phyloP scores from a whole-genome alignment of 2,113 vertebrate genomes.

The Athene noctua region DNA sequence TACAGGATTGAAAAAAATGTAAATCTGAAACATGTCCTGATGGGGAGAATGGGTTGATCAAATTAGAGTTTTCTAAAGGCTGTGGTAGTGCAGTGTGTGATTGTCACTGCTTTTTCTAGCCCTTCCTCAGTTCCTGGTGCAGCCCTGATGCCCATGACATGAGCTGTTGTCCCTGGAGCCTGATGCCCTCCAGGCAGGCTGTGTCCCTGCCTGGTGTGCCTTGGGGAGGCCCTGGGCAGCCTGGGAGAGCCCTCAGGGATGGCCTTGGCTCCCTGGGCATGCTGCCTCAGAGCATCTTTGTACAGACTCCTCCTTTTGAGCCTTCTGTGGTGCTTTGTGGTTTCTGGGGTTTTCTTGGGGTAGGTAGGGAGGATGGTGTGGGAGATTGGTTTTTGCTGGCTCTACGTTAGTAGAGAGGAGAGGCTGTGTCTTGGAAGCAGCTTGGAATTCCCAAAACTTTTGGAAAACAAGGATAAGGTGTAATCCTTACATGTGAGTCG shows the following conservation, averaged over 20 bases:
- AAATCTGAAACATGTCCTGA: fast-evolving
- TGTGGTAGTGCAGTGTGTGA: not conserved
- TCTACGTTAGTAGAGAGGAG: not conserved
- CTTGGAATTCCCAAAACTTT: not conserved
- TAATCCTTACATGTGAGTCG: not conserved
- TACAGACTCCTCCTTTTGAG: not conserved
- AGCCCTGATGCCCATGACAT: not conserved
- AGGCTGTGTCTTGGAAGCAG: not conserved
- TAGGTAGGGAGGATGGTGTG: fast-evolving
- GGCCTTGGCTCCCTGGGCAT: not conserved
- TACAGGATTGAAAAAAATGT: fast-evolving
- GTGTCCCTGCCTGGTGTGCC: not conserved
- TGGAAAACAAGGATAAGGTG: not conserved
- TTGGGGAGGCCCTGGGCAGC: not conserved
- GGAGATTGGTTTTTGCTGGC: fast-evolving
- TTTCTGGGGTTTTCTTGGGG: not conserved
- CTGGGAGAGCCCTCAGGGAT: not conserved
- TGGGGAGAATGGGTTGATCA: not conserved
- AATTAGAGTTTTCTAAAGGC: not conserved
- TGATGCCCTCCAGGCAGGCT: not conserved
- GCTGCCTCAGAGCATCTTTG: not conserved
- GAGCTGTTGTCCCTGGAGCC: not conserved
- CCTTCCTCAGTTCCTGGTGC: fast-evolving
- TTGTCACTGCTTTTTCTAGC: not conserved
- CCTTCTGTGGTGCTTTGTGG: not conserved